Base-by-base conservation (phyloP, 2,797 vertebrate species). In the Molossus alvarezi region DNA sequence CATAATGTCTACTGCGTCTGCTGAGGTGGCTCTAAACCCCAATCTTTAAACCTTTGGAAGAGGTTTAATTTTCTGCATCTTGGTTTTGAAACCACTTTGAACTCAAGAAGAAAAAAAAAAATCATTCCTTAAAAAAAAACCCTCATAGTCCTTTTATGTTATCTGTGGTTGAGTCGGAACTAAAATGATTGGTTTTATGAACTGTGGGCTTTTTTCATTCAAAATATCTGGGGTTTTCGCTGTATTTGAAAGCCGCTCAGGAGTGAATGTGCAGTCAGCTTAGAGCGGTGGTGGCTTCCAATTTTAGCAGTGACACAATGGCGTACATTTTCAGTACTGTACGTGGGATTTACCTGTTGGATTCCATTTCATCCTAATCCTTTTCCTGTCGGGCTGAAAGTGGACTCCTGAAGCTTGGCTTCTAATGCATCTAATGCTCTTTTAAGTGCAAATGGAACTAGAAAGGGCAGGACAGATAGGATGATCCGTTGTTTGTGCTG, bases 311-410 rank as follows among this genome's bases (percentile, higher is more conserved):
- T 76, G 84, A 94, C 77, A 51, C 2, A 25, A 73, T 84, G 72
- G 84, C 51, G 73, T 96, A 73, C 67, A 86, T 94, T 96, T 96
- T 95, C 95, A 96, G 10, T 96, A 73, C 86, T 84, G 73, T 96
- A 67, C 79, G 76, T 88, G 73, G 65, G 69, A 95, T 97, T 98
- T 97, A 90, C 71, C 85, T 95, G 77, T 91, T 95, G 89, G 91
- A 79, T 93, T 82, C 77, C 53, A 91, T 97, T 97, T 95, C 92
- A 93, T 94, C 69, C 55, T 96, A 94, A 94, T 96, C 90, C 64
- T 94, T 93, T 67, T 62, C 89, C 93, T 48, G 4, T 81, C 17
- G 58, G 83, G 77, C 81, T 95, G 88, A 84, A 95, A 96, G 94
- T n/a, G 64, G 94, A 95, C 88, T 95, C 88, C 5, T 48, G 33